A percentile compares a stretch with the other conserved stretches of the same genome.
phyloP scores from a whole-genome alignment of 2,113 vertebrate genomes.

The Carlito syrichta region DNA sequence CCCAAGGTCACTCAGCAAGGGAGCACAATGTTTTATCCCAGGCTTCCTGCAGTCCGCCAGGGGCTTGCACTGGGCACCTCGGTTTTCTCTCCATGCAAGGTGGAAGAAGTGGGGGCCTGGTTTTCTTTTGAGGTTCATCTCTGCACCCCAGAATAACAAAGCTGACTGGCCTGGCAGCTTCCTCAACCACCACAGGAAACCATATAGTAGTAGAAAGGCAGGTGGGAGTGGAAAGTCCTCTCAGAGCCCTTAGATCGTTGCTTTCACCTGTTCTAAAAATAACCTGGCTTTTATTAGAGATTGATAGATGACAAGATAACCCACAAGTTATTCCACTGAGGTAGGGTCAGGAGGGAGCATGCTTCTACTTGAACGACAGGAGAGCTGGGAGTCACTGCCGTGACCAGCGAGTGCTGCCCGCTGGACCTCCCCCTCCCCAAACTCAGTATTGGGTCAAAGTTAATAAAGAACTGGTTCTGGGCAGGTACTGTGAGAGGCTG shows the following conservation, averaged over 20 bases:
- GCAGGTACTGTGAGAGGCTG: fast-evolving
- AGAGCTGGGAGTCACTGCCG: too few species aligned
- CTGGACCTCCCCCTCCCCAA: too few species aligned
- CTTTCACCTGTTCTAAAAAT: constrained; percentile 83
- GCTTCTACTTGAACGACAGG: neutral
- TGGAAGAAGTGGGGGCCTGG: neutral
- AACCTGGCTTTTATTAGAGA: constrained; percentile 75
- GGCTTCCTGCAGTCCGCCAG: neutral
- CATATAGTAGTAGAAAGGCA: constrained; percentile 71
- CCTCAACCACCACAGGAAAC: constrained; percentile 80
- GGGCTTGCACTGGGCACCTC: neutral
- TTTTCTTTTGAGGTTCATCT: constrained; percentile 1
- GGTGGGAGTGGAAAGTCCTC: constrained; percentile 81
- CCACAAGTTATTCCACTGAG: neutral
- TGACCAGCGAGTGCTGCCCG: too few species aligned
- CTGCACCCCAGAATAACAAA: constrained; percentile 67
- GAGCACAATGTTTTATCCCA: neutral
- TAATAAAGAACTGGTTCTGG: fast-evolving
- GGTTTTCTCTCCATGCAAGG: neutral
- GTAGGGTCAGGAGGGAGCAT: neutral
- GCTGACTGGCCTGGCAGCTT: constrained; percentile 57
- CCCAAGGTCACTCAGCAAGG: neutral
- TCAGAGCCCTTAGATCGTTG: constrained; percentile 54
- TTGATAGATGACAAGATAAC: constrained; percentile 64
- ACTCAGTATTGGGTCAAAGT: fast-evolving